phyloP scores from a whole-genome alignment of 2,113 vertebrate genomes.

The Myotis brandtii region DNA sequence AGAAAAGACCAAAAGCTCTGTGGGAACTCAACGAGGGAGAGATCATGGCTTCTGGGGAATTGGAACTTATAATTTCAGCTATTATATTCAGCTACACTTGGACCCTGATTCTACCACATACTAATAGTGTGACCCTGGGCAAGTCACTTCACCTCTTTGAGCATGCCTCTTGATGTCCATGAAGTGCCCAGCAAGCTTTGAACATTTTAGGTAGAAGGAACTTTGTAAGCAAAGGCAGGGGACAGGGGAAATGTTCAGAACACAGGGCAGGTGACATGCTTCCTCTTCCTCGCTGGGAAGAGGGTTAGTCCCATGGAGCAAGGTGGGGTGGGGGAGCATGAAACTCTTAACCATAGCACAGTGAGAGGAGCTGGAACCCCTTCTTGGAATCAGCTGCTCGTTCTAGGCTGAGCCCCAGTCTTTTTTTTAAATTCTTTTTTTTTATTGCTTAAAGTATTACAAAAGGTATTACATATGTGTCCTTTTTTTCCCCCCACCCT shows the following conservation, averaged over 20 bases:
- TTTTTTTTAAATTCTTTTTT: too few relatives aligned
- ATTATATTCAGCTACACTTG: neutral
- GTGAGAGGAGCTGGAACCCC: neutral
- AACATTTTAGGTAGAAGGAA: slow-evolving; percentile 1
- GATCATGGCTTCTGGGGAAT: neutral
- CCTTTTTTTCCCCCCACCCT: too few relatives aligned
- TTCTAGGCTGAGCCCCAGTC: neutral
- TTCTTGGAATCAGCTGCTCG: neutral
- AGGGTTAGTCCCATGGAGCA: neutral
- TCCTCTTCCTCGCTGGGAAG: neutral
- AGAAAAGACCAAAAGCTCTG: neutral
- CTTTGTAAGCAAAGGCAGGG: neutral
- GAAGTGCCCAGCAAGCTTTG: neutral
- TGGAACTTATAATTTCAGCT: neutral
- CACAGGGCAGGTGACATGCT: neutral
- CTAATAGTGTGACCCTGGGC: neutral
- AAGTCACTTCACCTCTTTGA: neutral
- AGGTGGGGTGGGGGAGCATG: neutral
- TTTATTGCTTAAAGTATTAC: too few relatives aligned
- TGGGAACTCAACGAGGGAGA: neutral
- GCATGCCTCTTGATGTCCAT: neutral
- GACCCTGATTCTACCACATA: neutral
- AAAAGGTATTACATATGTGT: too few relatives aligned
- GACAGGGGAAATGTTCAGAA: neutral
- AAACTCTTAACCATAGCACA: neutral